Percentiles rank a stretch among this genome's conserved stretches.
phyloP scores from a whole-genome alignment of 2,113 vertebrate species.

The Gracilinanus agilis region DNA sequence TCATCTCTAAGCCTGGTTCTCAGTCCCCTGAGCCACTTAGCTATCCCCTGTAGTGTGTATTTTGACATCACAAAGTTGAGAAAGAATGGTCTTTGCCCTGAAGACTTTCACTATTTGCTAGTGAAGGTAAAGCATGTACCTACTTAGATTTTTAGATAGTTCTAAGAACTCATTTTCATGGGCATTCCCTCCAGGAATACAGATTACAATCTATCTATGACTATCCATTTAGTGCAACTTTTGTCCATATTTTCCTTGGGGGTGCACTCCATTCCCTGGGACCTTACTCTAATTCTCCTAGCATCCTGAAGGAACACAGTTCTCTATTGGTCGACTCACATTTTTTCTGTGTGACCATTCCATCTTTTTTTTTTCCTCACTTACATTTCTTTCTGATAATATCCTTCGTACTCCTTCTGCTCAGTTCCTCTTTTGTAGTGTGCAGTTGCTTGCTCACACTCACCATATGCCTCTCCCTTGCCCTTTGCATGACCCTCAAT shows the following conservation, averaged over 20 bases:
- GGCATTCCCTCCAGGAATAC: background rate
- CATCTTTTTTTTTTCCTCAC: background rate
- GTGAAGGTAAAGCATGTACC: background rate
- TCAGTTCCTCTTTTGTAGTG: background rate
- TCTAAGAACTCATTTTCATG: background rate
- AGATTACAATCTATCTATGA: background rate
- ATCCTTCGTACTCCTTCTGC: background rate
- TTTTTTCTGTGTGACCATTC: background rate
- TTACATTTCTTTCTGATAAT: background rate
- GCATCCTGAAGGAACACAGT: background rate
- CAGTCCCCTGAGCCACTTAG: too few species aligned
- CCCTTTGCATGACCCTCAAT: background rate
- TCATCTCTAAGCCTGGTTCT: too few species aligned
- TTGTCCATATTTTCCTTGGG: background rate
- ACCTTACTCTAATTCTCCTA: background rate
- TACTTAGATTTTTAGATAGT: background rate
- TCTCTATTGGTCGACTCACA: background rate
- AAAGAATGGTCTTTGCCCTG: background rate
- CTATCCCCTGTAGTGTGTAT: background rate
- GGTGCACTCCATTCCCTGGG: background rate
- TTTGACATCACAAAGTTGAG: background rate
- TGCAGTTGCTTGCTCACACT: background rate
- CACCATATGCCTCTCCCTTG: background rate
- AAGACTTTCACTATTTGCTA: background rate
- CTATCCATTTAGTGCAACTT: background rate